Percentiles rank a stretch among this genome's conserved stretches.
Conservation (phyloP, 2,797 vertebrate genomes). For the Pampus argenteus region DNA sequence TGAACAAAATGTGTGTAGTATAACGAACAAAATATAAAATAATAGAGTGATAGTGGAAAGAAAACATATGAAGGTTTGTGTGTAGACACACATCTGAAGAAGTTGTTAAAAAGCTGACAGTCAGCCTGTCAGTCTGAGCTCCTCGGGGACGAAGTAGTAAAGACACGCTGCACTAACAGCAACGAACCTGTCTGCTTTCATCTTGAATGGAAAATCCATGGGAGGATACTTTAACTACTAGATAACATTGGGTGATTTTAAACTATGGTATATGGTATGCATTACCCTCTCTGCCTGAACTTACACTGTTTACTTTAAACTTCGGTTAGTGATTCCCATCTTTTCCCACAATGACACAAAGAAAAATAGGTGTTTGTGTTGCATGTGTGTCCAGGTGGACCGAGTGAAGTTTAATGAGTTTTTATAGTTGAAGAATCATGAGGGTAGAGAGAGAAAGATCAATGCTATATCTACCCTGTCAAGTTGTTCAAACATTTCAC, state of each 20-base stretch:
- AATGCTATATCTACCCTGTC: not conserved
- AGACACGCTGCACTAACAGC: not conserved
- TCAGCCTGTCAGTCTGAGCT: slow-evolving; percentile 18
- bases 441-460: not conserved
- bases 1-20: not conserved
- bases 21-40: slow-evolving; percentile 18
- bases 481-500: slow-evolving; percentile 21
- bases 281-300: not conserved
- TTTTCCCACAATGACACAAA: slow-evolving; percentile 1
- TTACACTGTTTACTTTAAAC: not conserved
- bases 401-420: not conserved
- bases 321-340: not conserved
- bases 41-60: slow-evolving; percentile 22
- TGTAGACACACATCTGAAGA: slow-evolving; percentile 23
- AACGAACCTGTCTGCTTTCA: slow-evolving; percentile 9
- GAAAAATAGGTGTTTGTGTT: not conserved
- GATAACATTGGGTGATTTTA: slow-evolving; percentile 8
- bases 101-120: slow-evolving; percentile 20
- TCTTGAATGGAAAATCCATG: slow-evolving; percentile 8
- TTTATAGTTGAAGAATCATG: not conserved
- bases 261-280: not conserved
- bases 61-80: slow-evolving; percentile 19
- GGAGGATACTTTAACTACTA: not conserved
- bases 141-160: not conserved
- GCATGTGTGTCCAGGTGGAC: not conserved